Base-by-base conservation (phyloP, 2,797 vertebrate species). In the Danio tinwini region DNA sequence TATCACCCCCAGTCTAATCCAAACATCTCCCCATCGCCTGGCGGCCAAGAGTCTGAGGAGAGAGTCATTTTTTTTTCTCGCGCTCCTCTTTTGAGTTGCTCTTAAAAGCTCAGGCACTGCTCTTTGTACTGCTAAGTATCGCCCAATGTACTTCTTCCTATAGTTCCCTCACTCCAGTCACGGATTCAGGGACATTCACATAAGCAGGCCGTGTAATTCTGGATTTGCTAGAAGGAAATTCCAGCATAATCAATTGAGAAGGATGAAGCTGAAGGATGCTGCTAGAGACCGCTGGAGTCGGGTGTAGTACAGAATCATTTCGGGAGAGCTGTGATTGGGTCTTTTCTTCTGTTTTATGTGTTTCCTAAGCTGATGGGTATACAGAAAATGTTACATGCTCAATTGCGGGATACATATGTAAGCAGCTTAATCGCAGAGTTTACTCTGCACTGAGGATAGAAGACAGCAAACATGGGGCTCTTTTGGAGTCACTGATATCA, bases 1-100 rank as follows among this genome's bases (percentile, higher is more conserved):
- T 7, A 76, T 80, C 81, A 76, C 76, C 62, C 76, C 74, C 76
- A 82, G 74, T 82, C 78, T 83, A 85, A 86, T 86, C 85, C 81
- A 86, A 86, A 88, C 85, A 86, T 85, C 84, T 83, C 64, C 65
- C 80, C 76, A 78, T 79, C 47, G 81, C 80, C 69, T 84, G 84
- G 85, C 83, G 64, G 83, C 80, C 84, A 81, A 78, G 73, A 82
- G 83, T 85, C 81, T 88, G 62, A 76, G 67, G 21, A 72, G 53
- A 74, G 50, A 47, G 17, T 37, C 45, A 56, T 75, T 78, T 82
- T 71, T 58, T 71, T 44, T 13, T 44, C 37, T 16, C 37, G 65
- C 75, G 61, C 67, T 82, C 14, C 69, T 82, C 53, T 80, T 70
- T 73, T 9, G 65, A 12, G 40, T 44, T 72, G 64, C 80, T 81